phyloP scores from a whole-genome alignment of 2,113 vertebrate species.

The Xyliphius kryptos region DNA sequence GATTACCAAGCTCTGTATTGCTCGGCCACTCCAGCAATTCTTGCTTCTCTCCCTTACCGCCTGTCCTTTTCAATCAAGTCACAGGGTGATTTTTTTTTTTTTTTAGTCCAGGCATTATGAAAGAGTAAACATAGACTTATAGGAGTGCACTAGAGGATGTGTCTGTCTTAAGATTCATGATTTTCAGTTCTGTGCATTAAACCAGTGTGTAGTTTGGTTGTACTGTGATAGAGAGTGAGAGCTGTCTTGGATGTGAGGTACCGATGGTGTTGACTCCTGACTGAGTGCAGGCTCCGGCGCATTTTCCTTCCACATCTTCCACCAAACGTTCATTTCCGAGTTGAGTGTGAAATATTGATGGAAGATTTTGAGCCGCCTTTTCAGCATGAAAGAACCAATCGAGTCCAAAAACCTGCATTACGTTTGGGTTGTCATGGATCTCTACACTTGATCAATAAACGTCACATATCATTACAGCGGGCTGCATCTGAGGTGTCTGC shows the following conservation, averaged over 20 bases:
- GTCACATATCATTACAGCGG: slow-evolving; percentile 81
- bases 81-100: too few relatives aligned
- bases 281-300: slow-evolving; percentile 22
- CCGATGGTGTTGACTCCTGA: slow-evolving; percentile 15
- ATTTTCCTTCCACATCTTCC: slow-evolving; percentile 29
- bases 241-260: slow-evolving; percentile 1
- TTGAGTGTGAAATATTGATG: slow-evolving; percentile 66
- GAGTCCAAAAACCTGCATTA: slow-evolving; percentile 71
- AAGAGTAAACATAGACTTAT: slow-evolving; percentile 27
- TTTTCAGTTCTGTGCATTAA: slow-evolving; percentile 12
- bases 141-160: slow-evolving; percentile 3
- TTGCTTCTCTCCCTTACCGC: slow-evolving; percentile 6
- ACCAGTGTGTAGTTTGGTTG: slow-evolving; percentile 1
- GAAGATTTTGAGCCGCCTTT: slow-evolving; percentile 62
- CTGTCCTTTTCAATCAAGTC: slow-evolving; percentile 31
- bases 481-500: slow-evolving; percentile 67
- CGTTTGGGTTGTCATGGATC: slow-evolving; percentile 80
- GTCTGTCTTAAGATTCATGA: slow-evolving; percentile 16
- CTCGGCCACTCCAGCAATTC: slow-evolving; percentile 23
- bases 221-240: neutral
- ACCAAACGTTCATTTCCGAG: slow-evolving; percentile 58
- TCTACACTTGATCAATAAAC: slow-evolving; percentile 82
- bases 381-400: slow-evolving; percentile 62
- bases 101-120: slow-evolving; percentile 26
- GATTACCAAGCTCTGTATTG: slow-evolving; percentile 38